Evolutionary conservation across 2,888 invertebrate genomes (phyloP).

Genomic region (Digitonthophagus gazella): DNA sequence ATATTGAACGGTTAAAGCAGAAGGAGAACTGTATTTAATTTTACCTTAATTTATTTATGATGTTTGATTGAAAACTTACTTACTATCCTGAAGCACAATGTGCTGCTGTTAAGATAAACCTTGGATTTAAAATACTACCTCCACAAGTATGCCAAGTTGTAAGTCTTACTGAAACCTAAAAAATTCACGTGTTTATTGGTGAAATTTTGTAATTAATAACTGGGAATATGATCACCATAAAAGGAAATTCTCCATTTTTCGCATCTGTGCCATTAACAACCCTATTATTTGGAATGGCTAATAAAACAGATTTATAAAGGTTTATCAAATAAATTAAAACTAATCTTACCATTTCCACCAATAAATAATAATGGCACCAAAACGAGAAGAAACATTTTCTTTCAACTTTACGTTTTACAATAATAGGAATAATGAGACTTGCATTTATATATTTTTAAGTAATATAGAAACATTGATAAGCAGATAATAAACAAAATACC

Average conservation of each 20-base stretch:
- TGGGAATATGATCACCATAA: no score
- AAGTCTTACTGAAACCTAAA: slow-evolving; percentile 26
- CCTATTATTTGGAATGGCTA: slow-evolving; percentile 8
- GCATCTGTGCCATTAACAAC: slow-evolving; percentile 34
- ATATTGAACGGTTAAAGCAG: slow-evolving; percentile 27
- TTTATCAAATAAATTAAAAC: background rate
- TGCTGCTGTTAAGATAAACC: slow-evolving; percentile 31
- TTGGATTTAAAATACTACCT: slow-evolving; percentile 31
- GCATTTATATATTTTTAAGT: no score
- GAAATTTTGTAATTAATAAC: no score
- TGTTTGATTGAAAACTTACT: background rate
- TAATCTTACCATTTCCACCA: slow-evolving; percentile 3
- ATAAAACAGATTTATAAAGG: background rate
- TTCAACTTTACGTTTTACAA: no score
- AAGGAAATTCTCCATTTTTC: slow-evolving; percentile 32
- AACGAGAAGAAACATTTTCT: background rate
- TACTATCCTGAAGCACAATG: slow-evolving; percentile 30
- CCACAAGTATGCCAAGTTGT: slow-evolving; percentile 28
- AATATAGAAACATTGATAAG: no score
- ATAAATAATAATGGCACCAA: background rate
- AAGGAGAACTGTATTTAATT: background rate
- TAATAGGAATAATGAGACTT: no score
- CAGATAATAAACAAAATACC: no score
- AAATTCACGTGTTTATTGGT: slow-evolving; percentile 15
- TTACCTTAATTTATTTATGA: no score